A percentile compares a stretch with the other conserved stretches of the same genome.
phyloP scores from a whole-genome alignment of 2,888 invertebrate species.

The Macrosiphum euphorbiae region DNA sequence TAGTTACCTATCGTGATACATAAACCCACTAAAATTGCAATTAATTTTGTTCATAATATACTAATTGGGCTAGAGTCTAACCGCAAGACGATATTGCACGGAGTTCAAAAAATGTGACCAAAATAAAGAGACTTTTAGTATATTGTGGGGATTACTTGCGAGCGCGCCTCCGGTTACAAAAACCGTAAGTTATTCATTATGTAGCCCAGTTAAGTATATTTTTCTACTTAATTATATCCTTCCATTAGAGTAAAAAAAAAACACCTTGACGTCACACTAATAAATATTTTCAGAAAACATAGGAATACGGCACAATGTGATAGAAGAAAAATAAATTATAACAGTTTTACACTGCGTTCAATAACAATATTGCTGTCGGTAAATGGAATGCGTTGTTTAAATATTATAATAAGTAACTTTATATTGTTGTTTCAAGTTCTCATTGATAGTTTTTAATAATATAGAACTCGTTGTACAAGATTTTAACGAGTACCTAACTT shows the following conservation, averaged over 20 bases:
- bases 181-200: background rate
- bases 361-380: background rate
- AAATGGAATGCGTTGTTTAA: background rate
- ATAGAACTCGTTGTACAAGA: background rate
- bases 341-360: background rate
- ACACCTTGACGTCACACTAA: background rate
- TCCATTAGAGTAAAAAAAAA: background rate
- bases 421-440: background rate
- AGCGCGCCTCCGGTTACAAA: background rate
- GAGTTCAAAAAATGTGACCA: no score
- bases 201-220: background rate
- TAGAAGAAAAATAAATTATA: background rate
- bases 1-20: background rate
- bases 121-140: background rate
- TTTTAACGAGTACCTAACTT: background rate
- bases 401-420: background rate
- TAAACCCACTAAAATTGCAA: background rate
- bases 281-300: background rate
- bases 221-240: background rate
- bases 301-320: background rate
- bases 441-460: background rate
- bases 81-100: background rate
- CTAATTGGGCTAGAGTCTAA: no score
- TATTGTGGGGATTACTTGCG: background rate
- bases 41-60: background rate